Conservation (phyloP, 2,113 vertebrate genomes). For the Hippocampus guttulatus region DNA sequence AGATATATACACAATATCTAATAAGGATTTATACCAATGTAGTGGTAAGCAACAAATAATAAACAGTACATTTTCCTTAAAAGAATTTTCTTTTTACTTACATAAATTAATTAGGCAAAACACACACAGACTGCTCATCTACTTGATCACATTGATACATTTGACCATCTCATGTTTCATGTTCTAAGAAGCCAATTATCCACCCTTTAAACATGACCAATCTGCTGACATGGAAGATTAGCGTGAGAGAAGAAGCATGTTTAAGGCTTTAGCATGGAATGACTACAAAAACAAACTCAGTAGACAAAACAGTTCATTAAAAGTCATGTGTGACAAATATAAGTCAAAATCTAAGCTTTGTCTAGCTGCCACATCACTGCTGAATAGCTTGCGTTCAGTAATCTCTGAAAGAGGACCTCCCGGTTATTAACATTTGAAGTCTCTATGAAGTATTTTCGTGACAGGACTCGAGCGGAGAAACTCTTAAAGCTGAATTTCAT, state of each 20-base stretch:
- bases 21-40: constrained; percentile 98
- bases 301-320: constrained; percentile 96
- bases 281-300: constrained; percentile 90
- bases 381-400: constrained; percentile 81
- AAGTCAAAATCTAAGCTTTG: constrained; percentile 94
- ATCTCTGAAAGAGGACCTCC: constrained; percentile 72
- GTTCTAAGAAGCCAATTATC: constrained; percentile 84
- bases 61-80: constrained; percentile 87
- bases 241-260: constrained; percentile 85
- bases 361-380: constrained; percentile 98
- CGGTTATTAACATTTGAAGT: constrained; percentile 74
- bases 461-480: constrained; percentile 80
- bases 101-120: constrained; percentile 83
- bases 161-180: constrained; percentile 78
- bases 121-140: constrained; percentile 73
- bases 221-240: constrained; percentile 79
- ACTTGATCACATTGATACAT: constrained; percentile 70
- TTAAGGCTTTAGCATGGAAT: constrained; percentile 99
- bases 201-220: constrained; percentile 70
- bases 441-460: constrained; percentile 76
- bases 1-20: constrained; percentile 84
- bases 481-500: constrained; percentile 91
- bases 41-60: constrained; percentile 96
- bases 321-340: constrained; percentile 93
- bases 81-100: constrained; percentile 86